Evolutionary conservation across 1,140 invertebrate species (phyloP), one percentile per base, ranked within the genome.

Genomic region (Calephelis nemesis): DNA sequence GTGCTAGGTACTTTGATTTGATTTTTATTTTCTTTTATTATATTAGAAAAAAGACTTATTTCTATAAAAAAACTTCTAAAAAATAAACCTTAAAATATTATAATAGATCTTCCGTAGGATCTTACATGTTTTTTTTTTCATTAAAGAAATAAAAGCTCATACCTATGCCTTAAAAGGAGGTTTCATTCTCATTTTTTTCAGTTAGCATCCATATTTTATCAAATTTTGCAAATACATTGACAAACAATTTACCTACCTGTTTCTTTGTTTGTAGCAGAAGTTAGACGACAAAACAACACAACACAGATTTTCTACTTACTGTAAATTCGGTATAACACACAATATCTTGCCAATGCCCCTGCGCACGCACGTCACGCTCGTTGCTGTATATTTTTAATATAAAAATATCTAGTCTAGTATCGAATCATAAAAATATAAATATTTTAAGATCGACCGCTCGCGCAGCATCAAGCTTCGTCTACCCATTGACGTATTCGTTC

Each of bases 371-470:
- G 80, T 81, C 81, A 83, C 78, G 78, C 78, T 69, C 77, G 75
- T 77, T 74, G 79, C 78, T 74, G 79, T 78, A 82, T 85, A 88
- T 85, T 84, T 90, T 91, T 88, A 88, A 89, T 89, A 88, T 86
- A 83, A 89, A 87, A 87, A 80, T 83, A 82, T 81, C 82, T 82
- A 78, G 75, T 72, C 83, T 69, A 77, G 82, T 77, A 84, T 85
- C 85, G 84, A 82, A 88, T 88, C 86, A 87, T 89, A 90, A 88
- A 88, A 88, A 91, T 87, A 89, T 89, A 86, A 84, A 89, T 90
- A 87, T 86, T 85, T 83, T 80, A 84, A 75, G 85, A 88, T 78
- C 76, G 78, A 85, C 76, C 82, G 86, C 82, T 77, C 83, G 85
- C 79, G 79, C 82, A 78, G 74, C 78, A 73, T 76, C 75, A 76